Conservation (phyloP, 2,888 invertebrate genomes). For the Hypselothyrea guttata region DNA sequence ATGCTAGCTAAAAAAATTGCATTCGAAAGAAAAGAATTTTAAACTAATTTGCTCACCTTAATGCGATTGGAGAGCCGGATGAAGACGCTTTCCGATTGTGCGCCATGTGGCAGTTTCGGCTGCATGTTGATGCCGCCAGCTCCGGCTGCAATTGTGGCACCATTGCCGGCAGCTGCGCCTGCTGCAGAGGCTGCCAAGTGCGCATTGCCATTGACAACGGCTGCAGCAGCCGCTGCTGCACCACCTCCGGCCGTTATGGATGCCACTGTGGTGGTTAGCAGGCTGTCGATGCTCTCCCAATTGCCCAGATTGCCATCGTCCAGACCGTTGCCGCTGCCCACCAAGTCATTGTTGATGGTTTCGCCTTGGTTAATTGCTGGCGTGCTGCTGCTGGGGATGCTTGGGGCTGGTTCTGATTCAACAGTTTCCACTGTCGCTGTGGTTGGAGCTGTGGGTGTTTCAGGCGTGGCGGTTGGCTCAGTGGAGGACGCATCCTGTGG, state of each 20-base stretch:
- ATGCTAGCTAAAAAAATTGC: too few species aligned
- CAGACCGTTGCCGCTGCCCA: constrained; percentile 44
- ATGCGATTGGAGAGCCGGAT: constrained; percentile 97
- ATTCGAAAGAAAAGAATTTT: too few species aligned
- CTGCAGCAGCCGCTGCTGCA: constrained; percentile 54
- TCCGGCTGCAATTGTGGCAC: constrained; percentile 1
- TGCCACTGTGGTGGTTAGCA: constrained; percentile 73
- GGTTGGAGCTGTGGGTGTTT: constrained; percentile 3
- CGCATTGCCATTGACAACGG: constrained; percentile 64
- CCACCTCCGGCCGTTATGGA: constrained; percentile 57
- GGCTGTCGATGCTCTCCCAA: constrained; percentile 80
- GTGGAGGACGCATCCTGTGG: constrained; percentile 21
- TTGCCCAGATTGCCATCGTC: constrained; percentile 55
- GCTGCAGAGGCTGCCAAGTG: constrained; percentile 32
- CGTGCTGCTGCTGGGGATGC: constrained; percentile 11
- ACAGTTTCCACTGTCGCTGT: constrained; percentile 14
- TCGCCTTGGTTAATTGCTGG: constrained; percentile 20
- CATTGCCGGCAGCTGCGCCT: constrained; percentile 18
- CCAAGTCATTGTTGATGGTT: constrained; percentile 28
- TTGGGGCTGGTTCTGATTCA: constrained; percentile 21
- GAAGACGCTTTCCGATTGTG: constrained; percentile 97
- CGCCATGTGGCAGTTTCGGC: constrained; percentile 76
- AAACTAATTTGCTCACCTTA: constrained; percentile 85
- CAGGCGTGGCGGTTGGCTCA: constrained; percentile 14
- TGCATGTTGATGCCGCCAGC: constrained; percentile 58